Percentiles rank a stretch among this genome's conserved stretches.
Evolutionary conservation across 1,140 invertebrate species (phyloP).

Genomic region (Belonocnema kinseyi): DNA sequence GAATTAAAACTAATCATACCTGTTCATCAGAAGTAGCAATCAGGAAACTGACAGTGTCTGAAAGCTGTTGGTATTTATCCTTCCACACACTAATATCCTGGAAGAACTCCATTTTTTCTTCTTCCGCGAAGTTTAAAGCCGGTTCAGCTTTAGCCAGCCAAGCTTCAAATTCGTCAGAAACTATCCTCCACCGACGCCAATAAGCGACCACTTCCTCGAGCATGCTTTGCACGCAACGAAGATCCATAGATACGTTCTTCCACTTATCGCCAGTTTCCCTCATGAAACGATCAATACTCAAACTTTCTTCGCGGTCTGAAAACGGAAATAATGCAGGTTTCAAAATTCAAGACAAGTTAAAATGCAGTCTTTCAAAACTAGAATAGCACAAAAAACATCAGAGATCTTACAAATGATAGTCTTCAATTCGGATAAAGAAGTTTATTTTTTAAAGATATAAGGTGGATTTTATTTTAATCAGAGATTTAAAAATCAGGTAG

Average conservation of each 20-base stretch:
- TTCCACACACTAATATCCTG: conserved; percentile 93
- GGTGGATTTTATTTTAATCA: too few species aligned
- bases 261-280: conserved; percentile 90
- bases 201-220: conserved; percentile 91
- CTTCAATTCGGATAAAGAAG: too few species aligned
- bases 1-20: conserved; percentile 26
- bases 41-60: conserved; percentile 91
- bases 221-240: conserved; percentile 92
- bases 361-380: too few species aligned
- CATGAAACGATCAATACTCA: conserved; percentile 89
- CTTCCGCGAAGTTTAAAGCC: conserved; percentile 86
- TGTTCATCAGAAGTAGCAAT: conserved; percentile 89
- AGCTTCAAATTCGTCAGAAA: conserved; percentile 84
- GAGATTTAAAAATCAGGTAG: too few species aligned
- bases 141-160: conserved; percentile 90
- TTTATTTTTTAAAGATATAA: too few species aligned
- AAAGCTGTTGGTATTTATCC: conserved; percentile 88
- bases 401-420: too few species aligned
- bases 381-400: too few species aligned
- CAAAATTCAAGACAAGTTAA: too few species aligned
- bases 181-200: conserved; percentile 89
- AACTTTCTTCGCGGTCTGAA: conserved; percentile 83
- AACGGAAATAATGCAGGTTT: conserved; percentile 31
- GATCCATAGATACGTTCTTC: conserved; percentile 92
- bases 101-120: conserved; percentile 92